These are phyloP conservation scores for Drosophila dives DNA, from an alignment of 2,888 invertebrate genomes.

Conservation along the genomic window DNA sequence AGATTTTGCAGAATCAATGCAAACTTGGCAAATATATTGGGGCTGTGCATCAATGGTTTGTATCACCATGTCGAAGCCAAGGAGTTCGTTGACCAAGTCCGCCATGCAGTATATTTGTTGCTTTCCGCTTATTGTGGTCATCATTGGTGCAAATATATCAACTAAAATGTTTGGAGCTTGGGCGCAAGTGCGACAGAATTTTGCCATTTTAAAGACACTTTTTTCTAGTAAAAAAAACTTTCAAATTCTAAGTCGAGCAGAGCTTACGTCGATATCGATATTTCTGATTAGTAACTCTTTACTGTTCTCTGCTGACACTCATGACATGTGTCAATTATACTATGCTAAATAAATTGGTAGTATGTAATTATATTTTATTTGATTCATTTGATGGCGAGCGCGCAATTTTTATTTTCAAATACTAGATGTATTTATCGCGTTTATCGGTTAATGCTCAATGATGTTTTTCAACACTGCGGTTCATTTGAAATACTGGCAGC, in stretches of 20 bases:
- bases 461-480: conserved; percentile 32
- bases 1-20: neutral
- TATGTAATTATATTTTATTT: neutral
- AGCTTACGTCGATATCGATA: conserved; percentile 5
- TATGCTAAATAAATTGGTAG: neutral
- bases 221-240: neutral
- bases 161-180: neutral
- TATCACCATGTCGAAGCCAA: neutral
- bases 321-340: neutral
- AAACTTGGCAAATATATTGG: conserved; percentile 29
- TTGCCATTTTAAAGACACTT: conserved; percentile 8
- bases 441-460: conserved; percentile 22
- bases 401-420: neutral
- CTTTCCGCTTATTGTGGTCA: neutral
- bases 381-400: neutral
- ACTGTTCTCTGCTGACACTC: neutral
- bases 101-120: conserved; percentile 8
- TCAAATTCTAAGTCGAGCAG: neutral
- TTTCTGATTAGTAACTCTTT: neutral
- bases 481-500: conserved; percentile 56
- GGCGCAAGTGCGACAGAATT: conserved; percentile 30
- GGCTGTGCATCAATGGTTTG: neutral
- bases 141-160: conserved; percentile 15
- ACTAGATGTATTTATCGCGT: neutral
- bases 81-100: conserved; percentile 30